Evolutionary conservation across 1,140 invertebrate species (phyloP).

Genomic region (Cydia pomonella): DNA sequence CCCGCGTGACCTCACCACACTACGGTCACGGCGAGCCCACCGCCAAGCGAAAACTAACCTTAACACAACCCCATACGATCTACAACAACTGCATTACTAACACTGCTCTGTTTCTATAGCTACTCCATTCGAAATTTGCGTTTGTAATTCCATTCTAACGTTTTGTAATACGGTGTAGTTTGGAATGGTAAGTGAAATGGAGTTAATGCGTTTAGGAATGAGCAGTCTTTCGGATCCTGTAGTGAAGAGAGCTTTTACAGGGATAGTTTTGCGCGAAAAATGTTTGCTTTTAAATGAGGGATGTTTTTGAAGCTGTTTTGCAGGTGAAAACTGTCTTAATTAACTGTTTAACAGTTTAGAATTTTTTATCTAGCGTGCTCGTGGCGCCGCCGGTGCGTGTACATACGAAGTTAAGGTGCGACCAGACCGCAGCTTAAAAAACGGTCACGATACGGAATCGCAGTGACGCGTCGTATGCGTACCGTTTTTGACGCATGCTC

Average conservation of each 20-base stretch:
- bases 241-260: background rate
- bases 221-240: background rate
- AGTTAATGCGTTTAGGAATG: background rate
- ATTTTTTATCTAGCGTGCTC: no score
- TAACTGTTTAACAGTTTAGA: no score
- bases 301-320: no score
- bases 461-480: no score
- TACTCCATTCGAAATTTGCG: background rate
- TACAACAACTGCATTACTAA: background rate
- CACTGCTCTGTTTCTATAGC: background rate
- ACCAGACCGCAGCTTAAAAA: no score
- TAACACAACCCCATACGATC: background rate
- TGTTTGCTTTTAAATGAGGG: background rate
- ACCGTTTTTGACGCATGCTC: no score
- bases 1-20: constrained; percentile 1
- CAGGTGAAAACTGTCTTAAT: no score
- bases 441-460: no score
- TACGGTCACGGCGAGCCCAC: background rate
- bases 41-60: background rate
- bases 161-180: background rate
- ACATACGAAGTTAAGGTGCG: no score
- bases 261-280: constrained; percentile 1
- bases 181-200: background rate
- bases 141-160: background rate
- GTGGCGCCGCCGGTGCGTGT: no score